A percentile compares a stretch with the other conserved stretches of the same genome.
Evolutionary conservation across 1,140 invertebrate species (phyloP).

Genomic region (Zaprionus inermis): DNA sequence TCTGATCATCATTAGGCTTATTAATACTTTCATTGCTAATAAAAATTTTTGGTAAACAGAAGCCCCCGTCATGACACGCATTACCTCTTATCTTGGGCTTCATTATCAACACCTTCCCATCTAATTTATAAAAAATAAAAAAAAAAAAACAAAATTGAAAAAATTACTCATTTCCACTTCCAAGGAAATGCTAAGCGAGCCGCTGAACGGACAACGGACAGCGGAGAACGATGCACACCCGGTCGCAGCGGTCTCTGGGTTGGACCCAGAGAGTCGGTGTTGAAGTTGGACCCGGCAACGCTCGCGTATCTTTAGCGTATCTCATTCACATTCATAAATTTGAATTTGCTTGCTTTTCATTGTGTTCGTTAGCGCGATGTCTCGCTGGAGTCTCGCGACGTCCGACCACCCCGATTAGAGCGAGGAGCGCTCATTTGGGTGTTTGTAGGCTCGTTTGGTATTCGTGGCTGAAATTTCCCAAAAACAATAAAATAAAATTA

Average conservation of each 20-base stretch:
- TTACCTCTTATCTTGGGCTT: slow-evolving; percentile 43
- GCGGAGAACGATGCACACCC: slow-evolving; percentile 27
- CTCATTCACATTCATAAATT: slow-evolving; percentile 83
- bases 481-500: slow-evolving; percentile 83
- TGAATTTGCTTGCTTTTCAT: slow-evolving; percentile 67
- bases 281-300: background rate
- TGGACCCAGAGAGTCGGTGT: background rate
- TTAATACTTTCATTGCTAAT: slow-evolving; percentile 49
- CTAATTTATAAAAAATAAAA: slow-evolving; percentile 55
- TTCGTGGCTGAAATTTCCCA: slow-evolving; percentile 70
- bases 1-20: slow-evolving; percentile 42
- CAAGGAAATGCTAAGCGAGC: slow-evolving; percentile 73
- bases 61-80: slow-evolving; percentile 42
- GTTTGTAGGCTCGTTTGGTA: slow-evolving; percentile 52
- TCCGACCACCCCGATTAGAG: slow-evolving; percentile 68
- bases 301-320: slow-evolving; percentile 67
- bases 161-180: slow-evolving; percentile 83
- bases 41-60: slow-evolving; percentile 35
- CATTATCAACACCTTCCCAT: slow-evolving; percentile 73
- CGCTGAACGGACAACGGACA: slow-evolving; percentile 47
- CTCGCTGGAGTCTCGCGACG: slow-evolving; percentile 13
- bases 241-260: slow-evolving; percentile 27
- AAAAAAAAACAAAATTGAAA: slow-evolving; percentile 61
- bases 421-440: slow-evolving; percentile 50
- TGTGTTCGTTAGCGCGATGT: slow-evolving; percentile 66